Evolutionary conservation across 2,888 invertebrate species (phyloP).

Genomic region (Ectemnius lituratus): DNA sequence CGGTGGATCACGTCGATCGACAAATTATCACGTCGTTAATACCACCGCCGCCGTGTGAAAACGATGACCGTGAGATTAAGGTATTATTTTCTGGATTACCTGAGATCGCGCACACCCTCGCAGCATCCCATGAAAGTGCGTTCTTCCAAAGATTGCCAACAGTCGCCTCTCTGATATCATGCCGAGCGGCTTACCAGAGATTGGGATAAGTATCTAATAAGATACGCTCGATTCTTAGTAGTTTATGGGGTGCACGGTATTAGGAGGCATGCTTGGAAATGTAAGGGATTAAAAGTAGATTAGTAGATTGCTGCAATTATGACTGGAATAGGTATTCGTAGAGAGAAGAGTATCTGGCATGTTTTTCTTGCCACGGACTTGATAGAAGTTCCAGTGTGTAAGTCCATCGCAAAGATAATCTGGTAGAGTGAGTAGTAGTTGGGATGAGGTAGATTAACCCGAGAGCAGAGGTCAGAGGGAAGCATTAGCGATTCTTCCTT

Average conservation of each 20-base stretch:
- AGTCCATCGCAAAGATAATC: constrained; percentile 18
- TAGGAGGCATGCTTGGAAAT: neutral
- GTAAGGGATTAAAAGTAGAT: neutral
- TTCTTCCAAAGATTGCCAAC: no score
- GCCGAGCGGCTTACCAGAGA: neutral
- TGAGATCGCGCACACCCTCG: constrained; percentile 25
- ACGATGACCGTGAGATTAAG: constrained; percentile 69
- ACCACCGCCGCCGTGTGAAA: constrained; percentile 65
- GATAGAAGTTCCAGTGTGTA: neutral
- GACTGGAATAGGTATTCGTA: constrained; percentile 5
- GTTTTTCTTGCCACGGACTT: neutral
- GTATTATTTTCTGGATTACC: constrained; percentile 46
- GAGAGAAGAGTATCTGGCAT: neutral
- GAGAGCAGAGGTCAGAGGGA: constrained; percentile 55
- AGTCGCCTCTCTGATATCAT: neutral
- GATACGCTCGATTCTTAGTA: neutral
- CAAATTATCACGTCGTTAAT: constrained; percentile 67
- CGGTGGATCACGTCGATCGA: constrained; percentile 49
- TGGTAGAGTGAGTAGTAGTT: constrained; percentile 21
- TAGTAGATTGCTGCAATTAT: neutral
- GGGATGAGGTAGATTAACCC: constrained; percentile 58
- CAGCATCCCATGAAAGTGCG: neutral
- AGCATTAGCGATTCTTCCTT: constrained; percentile 44
- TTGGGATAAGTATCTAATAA: neutral
- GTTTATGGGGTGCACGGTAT: neutral